Percentiles rank a stretch among this genome's conserved stretches.
Conservation (phyloP, 2,113 vertebrate species). For the Rostratula benghalensis region DNA sequence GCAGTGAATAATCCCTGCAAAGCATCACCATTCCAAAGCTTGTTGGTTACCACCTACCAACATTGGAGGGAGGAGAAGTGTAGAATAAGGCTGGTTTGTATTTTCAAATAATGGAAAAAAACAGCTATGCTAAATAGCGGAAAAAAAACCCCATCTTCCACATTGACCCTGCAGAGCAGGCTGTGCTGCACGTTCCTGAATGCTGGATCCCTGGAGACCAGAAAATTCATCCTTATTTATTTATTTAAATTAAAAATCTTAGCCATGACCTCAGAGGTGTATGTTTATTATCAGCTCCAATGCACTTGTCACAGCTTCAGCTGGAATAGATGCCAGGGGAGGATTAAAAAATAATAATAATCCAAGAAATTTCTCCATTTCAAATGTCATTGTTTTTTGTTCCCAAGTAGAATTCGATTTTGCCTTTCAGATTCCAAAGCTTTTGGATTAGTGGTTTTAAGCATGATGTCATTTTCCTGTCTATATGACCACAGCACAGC, state of each 20-base stretch:
- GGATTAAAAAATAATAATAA: conserved; percentile 54
- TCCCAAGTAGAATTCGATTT: conserved; percentile 70
- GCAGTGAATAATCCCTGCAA: neutral
- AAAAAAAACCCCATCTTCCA: neutral
- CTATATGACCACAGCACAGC: conserved; percentile 70
- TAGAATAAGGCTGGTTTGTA: neutral
- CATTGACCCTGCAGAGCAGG: neutral
- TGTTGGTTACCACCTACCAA: neutral
- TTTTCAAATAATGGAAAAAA: conserved; percentile 1
- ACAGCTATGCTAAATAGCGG: neutral
- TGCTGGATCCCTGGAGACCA: conserved; percentile 45
- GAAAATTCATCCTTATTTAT: conserved; percentile 66
- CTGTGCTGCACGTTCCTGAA: conserved; percentile 15
- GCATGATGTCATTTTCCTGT: conserved; percentile 76
- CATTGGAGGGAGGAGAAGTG: neutral
- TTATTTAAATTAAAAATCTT: conserved; percentile 64
- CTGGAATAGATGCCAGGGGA: conserved; percentile 62
- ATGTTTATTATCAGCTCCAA: conserved; percentile 76
- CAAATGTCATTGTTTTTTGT: conserved; percentile 44
- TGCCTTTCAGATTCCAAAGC: conserved; percentile 70
- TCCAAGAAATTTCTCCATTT: conserved; percentile 64
- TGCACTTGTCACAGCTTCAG: conserved; percentile 75
- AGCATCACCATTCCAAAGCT: neutral
- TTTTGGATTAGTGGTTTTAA: conserved; percentile 73
- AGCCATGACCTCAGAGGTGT: conserved; percentile 72